Conservation (phyloP, 2,113 vertebrate genomes). For the Saguinus midas region DNA sequence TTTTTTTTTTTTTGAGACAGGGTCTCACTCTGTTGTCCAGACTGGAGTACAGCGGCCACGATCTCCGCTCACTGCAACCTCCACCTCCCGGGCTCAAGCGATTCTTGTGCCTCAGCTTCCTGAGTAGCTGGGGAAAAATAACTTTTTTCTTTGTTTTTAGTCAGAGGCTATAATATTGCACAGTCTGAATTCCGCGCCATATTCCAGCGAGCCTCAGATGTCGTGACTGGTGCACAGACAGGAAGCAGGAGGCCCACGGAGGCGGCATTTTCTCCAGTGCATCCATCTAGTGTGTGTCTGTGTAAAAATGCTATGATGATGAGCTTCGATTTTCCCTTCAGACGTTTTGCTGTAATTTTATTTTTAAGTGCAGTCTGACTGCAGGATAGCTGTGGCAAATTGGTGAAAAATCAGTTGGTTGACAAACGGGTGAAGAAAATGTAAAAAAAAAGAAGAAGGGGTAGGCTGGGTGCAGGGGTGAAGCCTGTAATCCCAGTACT, state of each 20-base stretch:
- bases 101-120: not conserved
- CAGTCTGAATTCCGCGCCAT: rapidly evolving
- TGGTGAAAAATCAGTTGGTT: not conserved
- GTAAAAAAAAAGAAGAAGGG: too few species aligned
- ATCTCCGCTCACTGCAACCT: not conserved
- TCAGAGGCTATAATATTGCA: too few species aligned
- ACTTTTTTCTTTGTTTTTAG: not conserved
- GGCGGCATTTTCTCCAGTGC: rapidly evolving
- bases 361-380: not conserved
- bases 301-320: not conserved
- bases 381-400: not conserved
- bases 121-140: not conserved
- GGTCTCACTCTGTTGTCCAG: not conserved
- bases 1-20: not conserved
- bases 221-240: not conserved
- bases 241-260: rapidly evolving
- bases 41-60: not conserved
- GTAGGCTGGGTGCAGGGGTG: too few species aligned
- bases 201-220: rapidly evolving
- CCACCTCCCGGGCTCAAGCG: not conserved
- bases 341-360: not conserved
- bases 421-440: not conserved
- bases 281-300: rapidly evolving
- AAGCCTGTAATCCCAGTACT: too few species aligned
- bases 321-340: not conserved